Percentiles rank a stretch among this genome's conserved stretches.
Evolutionary conservation across 2,797 vertebrate species (phyloP).

Genomic region (Buceros bicornis): DNA sequence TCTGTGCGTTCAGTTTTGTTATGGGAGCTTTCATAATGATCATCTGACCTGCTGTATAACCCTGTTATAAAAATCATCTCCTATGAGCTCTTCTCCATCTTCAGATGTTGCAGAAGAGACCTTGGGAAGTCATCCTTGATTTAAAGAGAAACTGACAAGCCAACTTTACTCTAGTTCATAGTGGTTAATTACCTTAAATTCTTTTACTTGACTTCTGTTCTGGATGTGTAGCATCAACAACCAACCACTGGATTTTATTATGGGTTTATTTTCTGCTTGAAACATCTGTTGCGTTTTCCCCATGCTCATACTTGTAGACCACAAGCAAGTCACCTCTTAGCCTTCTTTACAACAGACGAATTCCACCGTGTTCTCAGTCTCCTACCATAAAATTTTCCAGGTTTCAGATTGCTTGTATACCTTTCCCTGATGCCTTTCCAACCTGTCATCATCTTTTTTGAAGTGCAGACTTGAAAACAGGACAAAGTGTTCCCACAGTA

Average conservation of each 20-base stretch:
- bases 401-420: background rate
- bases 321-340: conserved; percentile 33
- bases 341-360: conserved; percentile 7
- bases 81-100: background rate
- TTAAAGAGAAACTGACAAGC: conserved; percentile 6
- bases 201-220: conserved; percentile 39
- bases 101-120: background rate
- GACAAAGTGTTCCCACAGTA: background rate
- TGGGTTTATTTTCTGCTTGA: conserved; percentile 49
- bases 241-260: conserved; percentile 60
- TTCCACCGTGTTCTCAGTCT: background rate
- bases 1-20: background rate
- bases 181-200: conserved; percentile 29
- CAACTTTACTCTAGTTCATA: conserved; percentile 51
- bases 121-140: background rate
- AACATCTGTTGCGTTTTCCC: conserved; percentile 59
- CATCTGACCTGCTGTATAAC: background rate
- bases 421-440: conserved; percentile 41
- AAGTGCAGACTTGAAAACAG: background rate
- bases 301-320: conserved; percentile 57
- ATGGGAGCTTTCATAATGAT: background rate
- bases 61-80: background rate
- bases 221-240: conserved; percentile 46
- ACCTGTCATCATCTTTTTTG: background rate
- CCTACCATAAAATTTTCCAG: background rate